These are phyloP conservation scores for Cryptocephalus moraei DNA, from an alignment of 2,888 invertebrate species.

Conservation along the genomic window DNA sequence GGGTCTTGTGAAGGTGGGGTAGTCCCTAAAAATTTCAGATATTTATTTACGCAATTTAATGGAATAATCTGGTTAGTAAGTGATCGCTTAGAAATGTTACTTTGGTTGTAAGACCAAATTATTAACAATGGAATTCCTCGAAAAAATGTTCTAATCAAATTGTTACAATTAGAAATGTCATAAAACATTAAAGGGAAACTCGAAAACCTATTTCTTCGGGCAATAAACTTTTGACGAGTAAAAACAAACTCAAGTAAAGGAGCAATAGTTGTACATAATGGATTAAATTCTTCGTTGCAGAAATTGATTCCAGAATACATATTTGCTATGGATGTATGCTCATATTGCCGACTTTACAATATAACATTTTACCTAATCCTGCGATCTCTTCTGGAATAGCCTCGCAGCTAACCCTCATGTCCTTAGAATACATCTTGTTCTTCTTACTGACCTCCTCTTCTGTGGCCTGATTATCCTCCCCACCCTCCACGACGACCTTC, in stretches of 20 bases:
- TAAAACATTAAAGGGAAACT: too few relatives aligned
- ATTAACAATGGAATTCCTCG: too few relatives aligned
- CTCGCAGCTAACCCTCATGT: conserved; percentile 78
- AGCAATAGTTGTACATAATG: too few relatives aligned
- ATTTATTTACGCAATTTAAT: not conserved
- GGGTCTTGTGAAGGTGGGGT: conserved; percentile 51
- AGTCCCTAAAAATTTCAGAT: conserved; percentile 34
- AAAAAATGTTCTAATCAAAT: too few relatives aligned
- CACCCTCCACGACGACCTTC: conserved; percentile 30
- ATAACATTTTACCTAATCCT: conserved; percentile 40
- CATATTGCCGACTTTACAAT: too few relatives aligned
- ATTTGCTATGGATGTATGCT: too few relatives aligned
- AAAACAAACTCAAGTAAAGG: too few relatives aligned
- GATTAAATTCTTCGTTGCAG: too few relatives aligned
- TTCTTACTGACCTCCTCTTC: conserved; percentile 42
- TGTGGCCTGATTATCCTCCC: conserved; percentile 20
- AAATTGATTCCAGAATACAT: too few relatives aligned
- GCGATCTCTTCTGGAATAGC: conserved; percentile 85
- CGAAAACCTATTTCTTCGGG: too few relatives aligned
- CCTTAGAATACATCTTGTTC: conserved; percentile 56
- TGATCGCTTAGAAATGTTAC: not conserved
- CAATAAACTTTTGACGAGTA: too few relatives aligned
- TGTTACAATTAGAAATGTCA: too few relatives aligned
- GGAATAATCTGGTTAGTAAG: not conserved
- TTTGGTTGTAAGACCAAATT: not conserved